Conservation (phyloP, 2,888 invertebrate genomes). For the Corbicula japonica region DNA sequence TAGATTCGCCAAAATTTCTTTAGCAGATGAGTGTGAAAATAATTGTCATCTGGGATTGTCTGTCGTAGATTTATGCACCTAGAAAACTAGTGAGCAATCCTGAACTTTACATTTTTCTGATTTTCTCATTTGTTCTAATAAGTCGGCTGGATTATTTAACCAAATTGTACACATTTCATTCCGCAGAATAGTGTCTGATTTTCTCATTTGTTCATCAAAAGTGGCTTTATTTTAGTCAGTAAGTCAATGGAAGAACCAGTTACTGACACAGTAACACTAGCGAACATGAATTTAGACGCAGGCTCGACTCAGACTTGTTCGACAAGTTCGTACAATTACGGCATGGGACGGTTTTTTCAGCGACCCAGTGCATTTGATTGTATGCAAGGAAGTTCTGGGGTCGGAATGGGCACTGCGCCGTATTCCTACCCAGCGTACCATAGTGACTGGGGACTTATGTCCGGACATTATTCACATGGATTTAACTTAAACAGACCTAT, state of each 20-base stretch:
- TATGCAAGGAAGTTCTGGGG: constrained; percentile 72
- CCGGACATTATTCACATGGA: constrained; percentile 67
- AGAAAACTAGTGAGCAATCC: constrained; percentile 35
- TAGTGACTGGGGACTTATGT: constrained; percentile 70
- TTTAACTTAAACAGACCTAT: constrained; percentile 65
- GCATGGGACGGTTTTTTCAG: constrained; percentile 77
- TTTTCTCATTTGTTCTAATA: constrained; percentile 60
- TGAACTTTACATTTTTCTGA: constrained; percentile 54
- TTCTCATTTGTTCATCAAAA: constrained; percentile 45
- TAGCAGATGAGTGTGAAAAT: constrained; percentile 64
- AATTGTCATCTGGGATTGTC: constrained; percentile 58
- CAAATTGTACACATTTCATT: constrained; percentile 37
- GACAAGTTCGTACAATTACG: constrained; percentile 64
- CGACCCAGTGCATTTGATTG: constrained; percentile 77
- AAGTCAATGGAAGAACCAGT: constrained; percentile 60
- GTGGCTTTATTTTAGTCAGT: constrained; percentile 12
- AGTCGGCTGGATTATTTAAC: constrained; percentile 58
- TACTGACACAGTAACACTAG: constrained; percentile 54
- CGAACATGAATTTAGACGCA: constrained; percentile 62
- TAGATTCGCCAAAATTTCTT: constrained; percentile 63
- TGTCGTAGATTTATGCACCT: constrained; percentile 62
- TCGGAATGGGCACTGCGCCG: constrained; percentile 68
- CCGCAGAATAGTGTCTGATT: constrained; percentile 37
- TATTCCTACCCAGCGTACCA: constrained; percentile 68
- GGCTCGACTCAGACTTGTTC: constrained; percentile 56